These are phyloP conservation scores for Drosophila lini DNA, from an alignment of 1,140 invertebrate genomes.

Conservation along the genomic window DNA sequence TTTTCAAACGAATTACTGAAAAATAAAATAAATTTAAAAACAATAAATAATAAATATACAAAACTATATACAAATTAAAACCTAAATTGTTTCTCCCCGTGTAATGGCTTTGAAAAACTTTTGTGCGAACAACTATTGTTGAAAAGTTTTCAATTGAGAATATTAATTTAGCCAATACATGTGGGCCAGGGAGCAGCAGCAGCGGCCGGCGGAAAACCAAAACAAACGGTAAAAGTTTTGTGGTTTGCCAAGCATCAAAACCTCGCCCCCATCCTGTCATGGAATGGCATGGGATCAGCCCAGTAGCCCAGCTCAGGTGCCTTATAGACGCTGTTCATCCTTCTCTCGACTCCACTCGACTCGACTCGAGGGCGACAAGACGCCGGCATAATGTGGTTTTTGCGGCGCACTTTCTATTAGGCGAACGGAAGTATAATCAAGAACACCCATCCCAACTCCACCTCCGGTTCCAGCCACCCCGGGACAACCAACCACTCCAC, in stretches of 20 bases:
- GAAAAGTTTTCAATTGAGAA: slow-evolving; percentile 81
- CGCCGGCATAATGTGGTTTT: slow-evolving; percentile 78
- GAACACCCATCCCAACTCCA: slow-evolving; percentile 13
- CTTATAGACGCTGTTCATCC: slow-evolving; percentile 22
- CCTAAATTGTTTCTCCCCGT: slow-evolving; percentile 24
- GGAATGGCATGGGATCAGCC: slow-evolving; percentile 23
- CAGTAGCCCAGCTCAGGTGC: slow-evolving; percentile 11
- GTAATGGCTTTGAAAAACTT: slow-evolving; percentile 75
- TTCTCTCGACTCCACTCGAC: background rate
- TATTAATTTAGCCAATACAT: slow-evolving; percentile 83
- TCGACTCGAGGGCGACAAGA: slow-evolving; percentile 52
- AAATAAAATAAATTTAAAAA: background rate
- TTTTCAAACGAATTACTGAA: background rate
- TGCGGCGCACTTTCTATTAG: slow-evolving; percentile 75
- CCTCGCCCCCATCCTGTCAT: slow-evolving; percentile 29
- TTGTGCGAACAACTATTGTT: slow-evolving; percentile 73
- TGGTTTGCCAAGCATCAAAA: slow-evolving; percentile 63
- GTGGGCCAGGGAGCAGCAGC: slow-evolving; percentile 57
- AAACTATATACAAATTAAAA: background rate
- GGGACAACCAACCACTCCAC: slow-evolving; percentile 27
- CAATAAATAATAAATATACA: background rate
- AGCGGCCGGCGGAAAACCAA: slow-evolving; percentile 32
- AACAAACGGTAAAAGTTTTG: slow-evolving; percentile 79
- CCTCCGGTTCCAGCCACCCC: background rate
- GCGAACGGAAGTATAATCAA: slow-evolving; percentile 62